These are phyloP conservation scores for Colinus virginianus DNA, from an alignment of 2,113 vertebrate species.

Conservation along the genomic window DNA sequence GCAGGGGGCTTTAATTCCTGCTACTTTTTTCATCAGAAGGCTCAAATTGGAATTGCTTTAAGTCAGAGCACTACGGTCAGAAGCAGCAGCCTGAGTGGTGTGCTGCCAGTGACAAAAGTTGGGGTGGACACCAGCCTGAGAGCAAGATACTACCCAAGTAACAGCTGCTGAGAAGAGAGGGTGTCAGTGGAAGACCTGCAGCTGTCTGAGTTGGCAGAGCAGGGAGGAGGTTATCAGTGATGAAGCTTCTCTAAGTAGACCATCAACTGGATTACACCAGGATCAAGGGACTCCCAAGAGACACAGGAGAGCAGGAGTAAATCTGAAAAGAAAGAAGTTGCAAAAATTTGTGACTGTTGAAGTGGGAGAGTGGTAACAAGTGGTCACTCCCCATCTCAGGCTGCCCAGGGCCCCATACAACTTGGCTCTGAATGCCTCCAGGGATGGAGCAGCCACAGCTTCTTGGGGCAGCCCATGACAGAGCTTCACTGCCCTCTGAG, in stretches of 20 bases:
- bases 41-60: background rate
- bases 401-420: too few species aligned
- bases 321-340: background rate
- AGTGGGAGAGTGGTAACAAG: background rate
- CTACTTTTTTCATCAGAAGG: background rate
- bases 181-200: background rate
- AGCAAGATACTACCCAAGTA: background rate
- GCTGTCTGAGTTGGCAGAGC: background rate
- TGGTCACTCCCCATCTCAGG: too few species aligned
- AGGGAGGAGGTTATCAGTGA: background rate
- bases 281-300: background rate
- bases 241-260: background rate
- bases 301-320: background rate
- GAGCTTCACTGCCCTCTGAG: too few species aligned
- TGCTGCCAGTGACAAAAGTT: accelerated
- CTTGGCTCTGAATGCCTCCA: too few species aligned
- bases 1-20: background rate
- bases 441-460: too few species aligned
- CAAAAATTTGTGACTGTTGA: background rate
- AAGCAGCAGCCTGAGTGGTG: accelerated
- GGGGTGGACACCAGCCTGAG: background rate
- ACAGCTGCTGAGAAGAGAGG: background rate
- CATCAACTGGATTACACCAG: background rate
- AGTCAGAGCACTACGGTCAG: accelerated
- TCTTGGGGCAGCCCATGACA: too few species aligned